Percentiles rank a stretch among this genome's conserved stretches.
Conservation (phyloP, 2,888 invertebrate genomes). For the Apantesis nais region DNA sequence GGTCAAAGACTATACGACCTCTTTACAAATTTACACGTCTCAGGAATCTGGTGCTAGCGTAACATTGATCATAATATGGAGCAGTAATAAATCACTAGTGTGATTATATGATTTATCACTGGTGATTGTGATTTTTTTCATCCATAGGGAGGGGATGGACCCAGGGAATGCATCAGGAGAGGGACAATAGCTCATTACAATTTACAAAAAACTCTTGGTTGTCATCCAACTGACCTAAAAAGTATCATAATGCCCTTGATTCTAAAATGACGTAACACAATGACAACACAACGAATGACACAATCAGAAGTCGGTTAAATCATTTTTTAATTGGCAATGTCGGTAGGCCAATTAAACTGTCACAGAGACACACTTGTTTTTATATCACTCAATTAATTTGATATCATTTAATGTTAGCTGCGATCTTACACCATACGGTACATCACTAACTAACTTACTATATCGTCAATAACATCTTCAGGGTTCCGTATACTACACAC, state of each 20-base stretch:
- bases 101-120: too few species aligned
- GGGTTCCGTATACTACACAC: neutral
- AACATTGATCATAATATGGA: too few species aligned
- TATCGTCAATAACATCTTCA: neutral
- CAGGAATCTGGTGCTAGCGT: too few species aligned
- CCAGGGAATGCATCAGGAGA: too few species aligned
- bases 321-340: conserved; percentile 14
- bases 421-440: neutral
- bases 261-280: neutral
- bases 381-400: conserved; percentile 1
- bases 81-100: too few species aligned
- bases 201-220: too few species aligned
- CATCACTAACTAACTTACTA: neutral
- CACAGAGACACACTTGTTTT: neutral
- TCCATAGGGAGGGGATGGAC: too few species aligned
- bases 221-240: neutral
- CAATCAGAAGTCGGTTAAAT: conserved; percentile 20
- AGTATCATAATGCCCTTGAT: neutral
- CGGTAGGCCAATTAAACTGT: conserved; percentile 4
- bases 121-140: too few species aligned
- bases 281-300: conserved; percentile 16
- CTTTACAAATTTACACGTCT: too few species aligned
- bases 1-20: too few species aligned
- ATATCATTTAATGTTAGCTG: neutral
- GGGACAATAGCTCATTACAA: too few species aligned